Percentiles rank a stretch among this genome's conserved stretches.
Conservation (phyloP, 1,140 invertebrate genomes). For the Hermetia illucens region DNA sequence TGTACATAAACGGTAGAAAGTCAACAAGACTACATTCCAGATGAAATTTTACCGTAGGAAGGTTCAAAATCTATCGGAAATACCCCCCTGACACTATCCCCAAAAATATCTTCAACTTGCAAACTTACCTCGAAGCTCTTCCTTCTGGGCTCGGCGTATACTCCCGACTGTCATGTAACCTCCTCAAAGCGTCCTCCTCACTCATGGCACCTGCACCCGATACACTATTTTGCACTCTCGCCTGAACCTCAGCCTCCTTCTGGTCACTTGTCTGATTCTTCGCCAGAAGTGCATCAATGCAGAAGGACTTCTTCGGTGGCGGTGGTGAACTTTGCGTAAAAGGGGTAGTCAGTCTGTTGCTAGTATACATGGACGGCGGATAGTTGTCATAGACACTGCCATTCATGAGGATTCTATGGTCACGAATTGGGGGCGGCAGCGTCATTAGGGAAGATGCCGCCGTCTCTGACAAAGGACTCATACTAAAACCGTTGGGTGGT, state of each 20-base stretch:
- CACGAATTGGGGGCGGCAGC: neutral
- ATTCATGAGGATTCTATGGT: neutral
- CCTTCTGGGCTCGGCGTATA: constrained; percentile 29
- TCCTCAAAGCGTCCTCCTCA: constrained; percentile 25
- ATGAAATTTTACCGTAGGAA: too few species aligned
- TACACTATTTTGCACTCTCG: constrained; percentile 21
- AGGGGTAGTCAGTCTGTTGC: neutral
- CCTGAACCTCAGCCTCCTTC: constrained; percentile 12
- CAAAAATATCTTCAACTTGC: neutral
- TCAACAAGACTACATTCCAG: too few species aligned
- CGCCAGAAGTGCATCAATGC: constrained; percentile 49
- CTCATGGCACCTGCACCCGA: constrained; percentile 23
- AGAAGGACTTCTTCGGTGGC: constrained; percentile 42
- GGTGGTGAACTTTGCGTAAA: neutral
- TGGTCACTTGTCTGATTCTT: constrained; percentile 19
- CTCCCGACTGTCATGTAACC: constrained; percentile 24
- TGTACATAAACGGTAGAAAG: too few species aligned
- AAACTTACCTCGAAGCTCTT: constrained; percentile 24
- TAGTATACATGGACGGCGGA: neutral
- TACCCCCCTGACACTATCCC: neutral
- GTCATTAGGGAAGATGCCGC: neutral
- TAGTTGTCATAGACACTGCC: neutral
- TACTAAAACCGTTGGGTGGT: neutral
- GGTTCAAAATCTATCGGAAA: too few species aligned
- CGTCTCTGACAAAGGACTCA: neutral